Evolutionary conservation across 2,888 invertebrate species (phyloP).

Genomic region (Brachyopa scutellaris): DNA sequence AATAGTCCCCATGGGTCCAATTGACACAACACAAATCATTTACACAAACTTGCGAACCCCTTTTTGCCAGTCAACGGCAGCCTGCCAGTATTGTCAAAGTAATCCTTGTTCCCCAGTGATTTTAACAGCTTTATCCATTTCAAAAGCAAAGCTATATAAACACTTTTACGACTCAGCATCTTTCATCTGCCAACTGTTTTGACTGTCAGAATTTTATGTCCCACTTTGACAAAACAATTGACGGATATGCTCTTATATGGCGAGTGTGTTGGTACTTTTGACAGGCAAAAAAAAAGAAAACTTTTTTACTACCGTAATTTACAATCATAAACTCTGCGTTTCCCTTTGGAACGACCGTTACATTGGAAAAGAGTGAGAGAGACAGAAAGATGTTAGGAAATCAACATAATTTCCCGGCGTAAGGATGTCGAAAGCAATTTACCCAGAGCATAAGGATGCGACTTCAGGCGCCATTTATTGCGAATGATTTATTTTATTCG

Average conservation of each 20-base stretch:
- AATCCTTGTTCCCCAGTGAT: too few species aligned
- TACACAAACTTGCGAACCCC: constrained; percentile 11
- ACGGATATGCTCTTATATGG: constrained; percentile 36
- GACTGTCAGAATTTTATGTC: constrained; percentile 35
- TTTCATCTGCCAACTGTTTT: constrained; percentile 44
- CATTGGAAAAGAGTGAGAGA: not conserved
- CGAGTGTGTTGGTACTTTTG: constrained; percentile 2
- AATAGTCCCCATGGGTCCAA: constrained; percentile 25
- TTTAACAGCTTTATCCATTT: constrained; percentile 40
- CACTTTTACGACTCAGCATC: constrained; percentile 52
- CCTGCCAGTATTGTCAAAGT: not conserved
- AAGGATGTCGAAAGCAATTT: constrained; percentile 66
- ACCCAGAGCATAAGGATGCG: constrained; percentile 53
- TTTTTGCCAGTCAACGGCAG: too few species aligned
- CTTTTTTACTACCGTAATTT: constrained; percentile 63
- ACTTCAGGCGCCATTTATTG: constrained; percentile 65
- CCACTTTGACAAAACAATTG: constrained; percentile 56
- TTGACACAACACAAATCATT: constrained; percentile 31
- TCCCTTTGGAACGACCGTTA: not conserved
- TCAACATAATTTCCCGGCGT: constrained; percentile 58
- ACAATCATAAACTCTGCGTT: constrained; percentile 47
- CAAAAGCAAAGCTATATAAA: constrained; percentile 25
- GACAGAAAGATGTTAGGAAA: constrained; percentile 63
- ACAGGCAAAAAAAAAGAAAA: constrained; percentile 19
- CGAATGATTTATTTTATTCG: constrained; percentile 69